Evolutionary conservation across 92 coral and sea anemone genomes (phyloP).

Genomic region (Paramuricea clavata): DNA sequence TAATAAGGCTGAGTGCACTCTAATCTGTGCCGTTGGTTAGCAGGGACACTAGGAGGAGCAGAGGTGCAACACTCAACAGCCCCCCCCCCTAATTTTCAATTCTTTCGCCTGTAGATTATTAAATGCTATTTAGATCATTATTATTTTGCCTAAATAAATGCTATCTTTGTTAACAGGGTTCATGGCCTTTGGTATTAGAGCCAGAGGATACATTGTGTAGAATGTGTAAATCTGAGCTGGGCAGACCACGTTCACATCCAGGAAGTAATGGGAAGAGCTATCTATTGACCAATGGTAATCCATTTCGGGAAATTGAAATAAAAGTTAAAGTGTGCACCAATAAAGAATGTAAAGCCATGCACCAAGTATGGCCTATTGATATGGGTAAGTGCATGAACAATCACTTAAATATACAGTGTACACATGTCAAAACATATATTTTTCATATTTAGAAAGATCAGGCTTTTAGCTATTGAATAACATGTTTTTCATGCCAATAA

Average conservation of each 20-base stretch:
- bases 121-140: too few relatives aligned
- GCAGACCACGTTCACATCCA: slow-evolving; percentile 6
- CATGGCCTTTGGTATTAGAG: slow-evolving; percentile 30
- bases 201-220: slow-evolving; percentile 21
- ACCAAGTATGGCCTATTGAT: slow-evolving; percentile 11
- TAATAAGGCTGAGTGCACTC: too few relatives aligned
- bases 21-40: too few relatives aligned
- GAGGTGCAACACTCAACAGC: too few relatives aligned
- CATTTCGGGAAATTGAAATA: background rate
- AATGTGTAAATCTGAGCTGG: slow-evolving; percentile 21
- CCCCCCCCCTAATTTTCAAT: too few relatives aligned
- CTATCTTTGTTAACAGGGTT: background rate
- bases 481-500: too few relatives aligned
- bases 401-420: background rate
- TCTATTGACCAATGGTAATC: slow-evolving; percentile 31
- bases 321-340: slow-evolving; percentile 21
- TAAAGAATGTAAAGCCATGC: slow-evolving; percentile 33
- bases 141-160: too few relatives aligned
- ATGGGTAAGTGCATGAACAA: background rate
- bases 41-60: too few relatives aligned
- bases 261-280: slow-evolving; percentile 31
- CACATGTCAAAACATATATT: background rate
- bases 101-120: too few relatives aligned
- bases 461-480: too few relatives aligned
- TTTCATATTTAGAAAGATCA: too few relatives aligned